phyloP scores from a whole-genome alignment of 2,888 invertebrate genomes.

The Conistra vaccinii region DNA sequence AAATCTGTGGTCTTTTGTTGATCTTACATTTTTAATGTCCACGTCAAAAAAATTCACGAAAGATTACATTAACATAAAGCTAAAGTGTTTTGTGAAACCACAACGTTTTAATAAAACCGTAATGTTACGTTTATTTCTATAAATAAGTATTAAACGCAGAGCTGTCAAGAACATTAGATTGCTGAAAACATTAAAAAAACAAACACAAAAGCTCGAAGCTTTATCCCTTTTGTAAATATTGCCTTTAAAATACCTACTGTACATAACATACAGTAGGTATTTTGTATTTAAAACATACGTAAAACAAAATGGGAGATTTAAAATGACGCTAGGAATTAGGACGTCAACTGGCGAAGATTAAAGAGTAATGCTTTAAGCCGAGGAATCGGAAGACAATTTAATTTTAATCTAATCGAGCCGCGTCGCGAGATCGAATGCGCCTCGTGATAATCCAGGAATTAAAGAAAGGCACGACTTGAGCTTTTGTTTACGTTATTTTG shows the following conservation, averaged over 20 bases:
- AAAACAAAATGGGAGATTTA: constrained; percentile 37
- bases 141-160: constrained; percentile 39
- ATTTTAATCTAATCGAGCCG: constrained; percentile 60
- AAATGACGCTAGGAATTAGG: constrained; percentile 51
- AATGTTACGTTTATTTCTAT: constrained; percentile 44
- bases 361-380: constrained; percentile 50
- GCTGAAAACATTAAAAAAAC: constrained; percentile 37
- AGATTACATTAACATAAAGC: constrained; percentile 5
- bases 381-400: constrained; percentile 63
- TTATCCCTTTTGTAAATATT: constrained; percentile 36
- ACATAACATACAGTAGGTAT: neutral
- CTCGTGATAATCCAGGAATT: constrained; percentile 60
- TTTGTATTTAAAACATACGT: constrained; percentile 16
- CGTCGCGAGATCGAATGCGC: constrained; percentile 50
- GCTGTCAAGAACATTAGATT: constrained; percentile 55
- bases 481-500: constrained; percentile 47
- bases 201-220: constrained; percentile 35
- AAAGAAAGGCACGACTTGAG: constrained; percentile 38
- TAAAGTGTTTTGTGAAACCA: constrained; percentile 16
- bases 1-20: neutral
- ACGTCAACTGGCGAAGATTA: constrained; percentile 59
- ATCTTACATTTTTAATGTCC: constrained; percentile 4
- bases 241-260: neutral
- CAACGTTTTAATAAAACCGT: constrained; percentile 37
- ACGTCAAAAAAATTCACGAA: constrained; percentile 16